Evolutionary conservation across 2,888 invertebrate genomes (phyloP), one percentile per base, ranked within the genome.

Genomic region (Sicus ferrugineus): DNA sequence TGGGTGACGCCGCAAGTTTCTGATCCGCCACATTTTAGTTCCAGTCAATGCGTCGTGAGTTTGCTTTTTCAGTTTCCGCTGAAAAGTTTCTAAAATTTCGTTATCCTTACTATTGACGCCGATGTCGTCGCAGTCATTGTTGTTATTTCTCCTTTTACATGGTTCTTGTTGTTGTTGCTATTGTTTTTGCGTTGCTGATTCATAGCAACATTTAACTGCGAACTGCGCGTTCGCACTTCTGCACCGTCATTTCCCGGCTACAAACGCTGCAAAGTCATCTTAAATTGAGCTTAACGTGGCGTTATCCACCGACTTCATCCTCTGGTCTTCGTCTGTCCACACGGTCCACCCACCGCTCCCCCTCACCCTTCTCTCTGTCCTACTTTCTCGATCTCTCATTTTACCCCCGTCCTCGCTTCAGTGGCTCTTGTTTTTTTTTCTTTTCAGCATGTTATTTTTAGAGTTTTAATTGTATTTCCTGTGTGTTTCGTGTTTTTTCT

Each of bases 201-300:
- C 16, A 38, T 38, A 26, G 65, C 28, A 23, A 30, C 23, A 54
- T 65, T 65, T 65, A n/a, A 54, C 65, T 34, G 52, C 34, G 46
- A 19, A 16, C 56, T 38, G 56, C 42, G 58, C 46, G 19, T 21
- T 56, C 58, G 56, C n/a, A 34, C 34, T 14, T 21, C 31, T 64
- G 50, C 16, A 30, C 66, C 42, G 42, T 58, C 66, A 56, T 66
- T 58, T 30, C 21, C 23, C 65, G 38, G 34, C 26, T 56, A 34
- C 64, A 64, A 64, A 38, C 65, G 65, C 42, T 50, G 19, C 46
- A 50, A 31, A 31, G 56, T 46, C 42, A 58, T 66, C 63, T 70
- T 70, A 63, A 67, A 67, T 70, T 67, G 70, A 26, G 67, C 67
- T 67, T 58, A 70, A 63, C 31, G 67, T 67, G 62, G 23, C 63